Base-by-base conservation (phyloP, 1,140 invertebrate species). In the Telenomus remus region DNA sequence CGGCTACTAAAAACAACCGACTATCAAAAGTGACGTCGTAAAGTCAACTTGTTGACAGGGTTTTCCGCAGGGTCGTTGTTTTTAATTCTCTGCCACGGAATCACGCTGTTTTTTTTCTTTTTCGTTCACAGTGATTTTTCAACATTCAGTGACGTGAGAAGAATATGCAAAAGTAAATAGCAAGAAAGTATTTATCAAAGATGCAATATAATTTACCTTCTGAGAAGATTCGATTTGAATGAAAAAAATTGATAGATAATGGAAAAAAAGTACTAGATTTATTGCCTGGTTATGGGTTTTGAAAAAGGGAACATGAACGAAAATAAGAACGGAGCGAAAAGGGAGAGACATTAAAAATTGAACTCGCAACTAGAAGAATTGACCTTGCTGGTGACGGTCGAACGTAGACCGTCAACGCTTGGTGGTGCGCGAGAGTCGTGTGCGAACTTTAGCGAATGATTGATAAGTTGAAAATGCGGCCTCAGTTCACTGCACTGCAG, bases 401-500 rank as follows among this genome's bases (percentile, higher is more conserved):
- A 63, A 53, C 43, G 33, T 49, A 35, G 12, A 33, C 7, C 37
- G 53, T 54, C 59, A 47, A 59, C 47, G 13, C 54, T 33, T 47
- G 57, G 51, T 14, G 27, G 15, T 10, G 49, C 57, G 42, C 34
- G 46, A 61, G 55, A 65, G 53, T 46, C 33, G 33, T 61, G 19
- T 27, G 42, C 55, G 49, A 72, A 65, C 53, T 73, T 64, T 66
- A 61, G 65, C 56, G 69, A 66, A 44, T 66, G 35, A 68, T 51
- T 70, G 60, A 69, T 73, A 60, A 71, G 55, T 55, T 56, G 68
- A 72, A 71, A 72, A 49, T 72, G 57, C 63, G 68, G 56, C 50
- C 43, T 59, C 48, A 57, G 64, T 76, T 68, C 42, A 81, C 78
- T 79, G 80, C 75, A 77, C 76, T 86, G 85, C 85, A 86, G 85